Conservation (phyloP, 1,140 invertebrate genomes). For the Spodoptera litura region DNA sequence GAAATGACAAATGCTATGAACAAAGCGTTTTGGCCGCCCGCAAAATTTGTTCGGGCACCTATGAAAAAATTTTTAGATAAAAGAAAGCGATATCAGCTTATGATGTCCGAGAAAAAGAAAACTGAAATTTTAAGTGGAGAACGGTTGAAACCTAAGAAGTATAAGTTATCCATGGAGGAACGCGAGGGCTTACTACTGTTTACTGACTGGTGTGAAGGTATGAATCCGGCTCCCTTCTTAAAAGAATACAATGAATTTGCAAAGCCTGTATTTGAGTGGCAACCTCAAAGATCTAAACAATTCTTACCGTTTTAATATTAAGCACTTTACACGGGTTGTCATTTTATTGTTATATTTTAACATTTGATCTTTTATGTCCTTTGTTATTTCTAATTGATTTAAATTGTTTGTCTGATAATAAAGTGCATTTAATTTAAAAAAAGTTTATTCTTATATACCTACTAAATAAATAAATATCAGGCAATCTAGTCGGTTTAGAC, state of each 20-base stretch:
- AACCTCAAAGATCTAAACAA: conserved; percentile 59
- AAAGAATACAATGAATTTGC: conserved; percentile 74
- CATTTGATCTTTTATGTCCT: background rate
- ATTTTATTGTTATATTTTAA: background rate
- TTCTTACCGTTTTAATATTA: conserved; percentile 44
- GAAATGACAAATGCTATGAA: conserved; percentile 85
- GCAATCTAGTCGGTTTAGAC: conserved; percentile 21
- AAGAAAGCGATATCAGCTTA: conserved; percentile 64
- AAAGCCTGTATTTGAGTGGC: conserved; percentile 72
- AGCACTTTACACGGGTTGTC: conserved; percentile 19
- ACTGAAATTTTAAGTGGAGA: conserved; percentile 63
- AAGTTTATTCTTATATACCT: too few species aligned
- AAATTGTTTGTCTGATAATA: background rate
- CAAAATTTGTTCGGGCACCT: conserved; percentile 66
- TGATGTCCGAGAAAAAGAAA: conserved; percentile 64
- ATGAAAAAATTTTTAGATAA: conserved; percentile 69
- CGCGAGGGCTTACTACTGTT: conserved; percentile 78
- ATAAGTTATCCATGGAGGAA: conserved; percentile 77
- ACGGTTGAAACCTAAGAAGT: conserved; percentile 52
- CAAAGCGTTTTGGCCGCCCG: conserved; percentile 86
- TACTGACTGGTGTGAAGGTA: conserved; percentile 84
- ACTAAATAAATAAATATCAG: background rate
- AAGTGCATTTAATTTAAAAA: too few species aligned
- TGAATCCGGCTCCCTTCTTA: conserved; percentile 76
- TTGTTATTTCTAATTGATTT: background rate